A percentile compares a stretch with the other conserved stretches of the same genome.
phyloP scores from a whole-genome alignment of 2,113 vertebrate species.

The Coracopsis vasa region DNA sequence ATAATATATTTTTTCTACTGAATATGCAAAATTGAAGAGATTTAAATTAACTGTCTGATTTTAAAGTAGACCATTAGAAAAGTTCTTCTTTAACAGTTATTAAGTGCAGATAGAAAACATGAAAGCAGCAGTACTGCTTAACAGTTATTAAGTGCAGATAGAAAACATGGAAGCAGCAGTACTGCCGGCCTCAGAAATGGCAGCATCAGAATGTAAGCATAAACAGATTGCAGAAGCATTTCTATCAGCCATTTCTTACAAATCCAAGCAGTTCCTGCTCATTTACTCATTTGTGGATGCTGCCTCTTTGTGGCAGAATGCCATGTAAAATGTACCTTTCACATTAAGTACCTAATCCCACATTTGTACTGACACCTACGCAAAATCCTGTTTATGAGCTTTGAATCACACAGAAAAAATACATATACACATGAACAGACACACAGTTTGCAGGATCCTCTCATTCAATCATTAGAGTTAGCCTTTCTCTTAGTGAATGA shows the following conservation, averaged over 20 bases:
- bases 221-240: background rate
- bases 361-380: background rate
- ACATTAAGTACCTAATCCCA: background rate
- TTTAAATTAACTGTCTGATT: background rate
- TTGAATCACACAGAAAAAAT: background rate
- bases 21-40: background rate
- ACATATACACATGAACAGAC: background rate
- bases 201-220: background rate
- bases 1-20: background rate
- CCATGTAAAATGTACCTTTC: conserved; percentile 67
- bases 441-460: background rate
- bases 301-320: conserved; percentile 82
- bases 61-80: background rate
- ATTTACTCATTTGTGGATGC: conserved; percentile 75
- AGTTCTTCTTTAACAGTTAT: background rate
- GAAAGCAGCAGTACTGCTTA: background rate
- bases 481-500: background rate
- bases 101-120: background rate
- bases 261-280: conserved; percentile 63
- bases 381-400: background rate
- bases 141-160: background rate
- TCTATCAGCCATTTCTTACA: conserved; percentile 48
- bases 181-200: background rate
- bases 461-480: background rate
- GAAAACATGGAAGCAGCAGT: background rate